These are phyloP conservation scores for Chionomys nivalis DNA, from an alignment of 2,113 vertebrate genomes.

Conservation along the genomic window DNA sequence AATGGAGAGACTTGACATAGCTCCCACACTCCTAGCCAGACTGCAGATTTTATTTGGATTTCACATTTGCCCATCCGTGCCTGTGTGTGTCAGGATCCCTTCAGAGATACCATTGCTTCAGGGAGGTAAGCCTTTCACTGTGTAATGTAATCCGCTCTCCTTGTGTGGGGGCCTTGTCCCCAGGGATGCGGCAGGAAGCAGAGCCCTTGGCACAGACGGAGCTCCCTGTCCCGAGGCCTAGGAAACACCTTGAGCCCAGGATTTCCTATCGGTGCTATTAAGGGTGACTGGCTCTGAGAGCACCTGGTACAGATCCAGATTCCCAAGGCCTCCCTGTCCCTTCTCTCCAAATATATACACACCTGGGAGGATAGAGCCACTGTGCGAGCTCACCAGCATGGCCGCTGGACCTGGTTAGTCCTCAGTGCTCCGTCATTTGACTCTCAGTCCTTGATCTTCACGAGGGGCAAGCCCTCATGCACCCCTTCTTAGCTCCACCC, in stretches of 20 bases:
- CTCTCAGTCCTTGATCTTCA: background rate
- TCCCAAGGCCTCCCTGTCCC: background rate
- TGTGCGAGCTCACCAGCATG: background rate
- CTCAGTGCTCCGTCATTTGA: background rate
- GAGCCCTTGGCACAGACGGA: background rate
- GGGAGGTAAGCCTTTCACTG: background rate
- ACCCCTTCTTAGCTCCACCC: background rate
- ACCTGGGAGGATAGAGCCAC: background rate
- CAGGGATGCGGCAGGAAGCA: background rate
- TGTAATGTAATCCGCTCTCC: background rate
- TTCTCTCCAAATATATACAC: background rate
- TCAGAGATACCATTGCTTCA: background rate
- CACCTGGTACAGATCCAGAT: background rate
- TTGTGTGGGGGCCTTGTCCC: background rate
- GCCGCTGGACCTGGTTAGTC: background rate
- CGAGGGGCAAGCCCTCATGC: background rate
- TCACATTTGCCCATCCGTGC: conserved; percentile 13
- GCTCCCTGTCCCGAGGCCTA: background rate
- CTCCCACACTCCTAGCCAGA: background rate
- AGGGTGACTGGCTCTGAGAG: background rate
- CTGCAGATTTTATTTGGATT: conserved; percentile 32
- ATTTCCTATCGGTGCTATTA: conserved; percentile 43
- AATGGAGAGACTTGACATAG: conserved; percentile 27
- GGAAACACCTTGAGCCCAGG: conserved; percentile 38
- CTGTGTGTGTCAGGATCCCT: background rate